Conservation (phyloP, 2,888 invertebrate species). For the Escarpia spicata region DNA sequence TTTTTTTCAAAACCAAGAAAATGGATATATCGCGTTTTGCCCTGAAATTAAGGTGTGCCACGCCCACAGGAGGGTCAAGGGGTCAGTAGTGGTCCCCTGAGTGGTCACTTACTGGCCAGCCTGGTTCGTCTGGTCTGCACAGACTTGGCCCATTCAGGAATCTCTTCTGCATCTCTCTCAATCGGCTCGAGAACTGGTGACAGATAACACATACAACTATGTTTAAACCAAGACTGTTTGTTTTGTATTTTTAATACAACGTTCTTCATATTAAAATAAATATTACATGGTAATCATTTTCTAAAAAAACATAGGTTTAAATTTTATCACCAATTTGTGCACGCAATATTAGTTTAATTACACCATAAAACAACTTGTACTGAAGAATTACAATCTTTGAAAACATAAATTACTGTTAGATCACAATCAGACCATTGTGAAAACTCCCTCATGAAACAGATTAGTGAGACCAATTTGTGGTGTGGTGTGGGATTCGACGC, state of each 20-base stretch:
- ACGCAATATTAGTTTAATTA: neutral
- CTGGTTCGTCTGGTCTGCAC: neutral
- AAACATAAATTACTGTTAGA: neutral
- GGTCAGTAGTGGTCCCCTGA: neutral
- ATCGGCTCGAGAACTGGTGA: neutral
- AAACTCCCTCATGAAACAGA: too few species aligned
- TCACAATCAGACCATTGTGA: neutral
- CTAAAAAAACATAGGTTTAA: neutral
- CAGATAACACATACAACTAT: neutral
- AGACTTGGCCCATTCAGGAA: constrained; percentile 3
- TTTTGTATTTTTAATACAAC: neutral
- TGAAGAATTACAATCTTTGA: neutral
- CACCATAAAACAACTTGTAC: neutral
- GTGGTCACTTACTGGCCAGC: neutral
- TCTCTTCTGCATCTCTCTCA: neutral
- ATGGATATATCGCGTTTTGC: too few species aligned
- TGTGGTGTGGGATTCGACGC: too few species aligned
- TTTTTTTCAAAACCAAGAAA: too few species aligned
- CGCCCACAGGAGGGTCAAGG: too few species aligned
- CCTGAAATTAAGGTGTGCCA: too few species aligned
- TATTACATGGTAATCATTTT: neutral
- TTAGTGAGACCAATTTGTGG: too few species aligned
- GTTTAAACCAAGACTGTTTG: neutral
- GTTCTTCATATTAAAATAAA: too few species aligned
- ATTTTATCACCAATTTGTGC: neutral